phyloP scores from a whole-genome alignment of 2,888 invertebrate genomes.

The Diaperis boleti region DNA sequence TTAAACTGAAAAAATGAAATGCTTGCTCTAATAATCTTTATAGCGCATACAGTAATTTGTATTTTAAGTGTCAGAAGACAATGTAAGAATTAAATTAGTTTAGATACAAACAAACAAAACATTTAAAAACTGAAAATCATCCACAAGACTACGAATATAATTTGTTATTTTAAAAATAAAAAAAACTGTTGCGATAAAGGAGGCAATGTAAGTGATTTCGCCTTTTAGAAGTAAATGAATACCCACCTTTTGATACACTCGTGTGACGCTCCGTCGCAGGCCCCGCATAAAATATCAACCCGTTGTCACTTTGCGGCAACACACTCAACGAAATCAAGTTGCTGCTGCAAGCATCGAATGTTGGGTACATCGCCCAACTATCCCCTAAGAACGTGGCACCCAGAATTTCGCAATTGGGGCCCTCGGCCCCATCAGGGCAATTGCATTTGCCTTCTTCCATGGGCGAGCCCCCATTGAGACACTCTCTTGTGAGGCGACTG shows the following conservation, averaged over 20 bases:
- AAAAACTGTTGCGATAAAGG: too few relatives aligned
- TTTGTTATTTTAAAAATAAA: too few relatives aligned
- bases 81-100: too few relatives aligned
- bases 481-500: constrained; percentile 49
- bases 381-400: constrained; percentile 90
- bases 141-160: too few relatives aligned
- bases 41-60: too few relatives aligned
- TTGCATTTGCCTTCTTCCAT: constrained; percentile 77
- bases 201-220: too few relatives aligned
- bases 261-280: constrained; percentile 73
- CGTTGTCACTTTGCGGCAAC: constrained; percentile 80
- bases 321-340: constrained; percentile 86
- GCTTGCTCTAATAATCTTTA: too few relatives aligned
- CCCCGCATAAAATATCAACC: constrained; percentile 92
- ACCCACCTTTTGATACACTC: constrained; percentile 74
- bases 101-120: too few relatives aligned
- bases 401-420: constrained; percentile 91
- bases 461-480: constrained; percentile 68
- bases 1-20: constrained; percentile 18
- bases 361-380: constrained; percentile 93
- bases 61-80: too few relatives aligned
- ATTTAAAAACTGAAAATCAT: too few relatives aligned
- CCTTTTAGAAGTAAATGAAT: too few relatives aligned
- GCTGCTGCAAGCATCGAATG: constrained; percentile 87
- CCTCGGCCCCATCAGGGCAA: constrained; percentile 81